Evolutionary conservation across 2,797 vertebrate species (phyloP).

Genomic region (Spatula versicolor): DNA sequence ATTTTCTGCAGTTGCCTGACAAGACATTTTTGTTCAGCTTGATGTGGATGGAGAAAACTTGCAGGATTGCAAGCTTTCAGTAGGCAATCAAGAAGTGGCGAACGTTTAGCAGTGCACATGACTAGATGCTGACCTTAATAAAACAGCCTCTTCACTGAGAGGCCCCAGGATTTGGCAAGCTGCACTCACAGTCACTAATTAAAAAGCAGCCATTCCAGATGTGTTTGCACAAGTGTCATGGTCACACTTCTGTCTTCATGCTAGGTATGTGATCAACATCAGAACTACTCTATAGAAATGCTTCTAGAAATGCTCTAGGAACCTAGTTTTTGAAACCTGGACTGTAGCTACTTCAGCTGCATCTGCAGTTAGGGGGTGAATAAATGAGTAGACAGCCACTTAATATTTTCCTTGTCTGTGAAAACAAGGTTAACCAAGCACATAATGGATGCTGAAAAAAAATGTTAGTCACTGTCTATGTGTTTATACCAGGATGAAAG

Average conservation of each 20-base stretch:
- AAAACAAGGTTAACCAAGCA: not conserved
- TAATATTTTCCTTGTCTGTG: not conserved
- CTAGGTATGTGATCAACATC: not conserved
- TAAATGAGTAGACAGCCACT: not conserved
- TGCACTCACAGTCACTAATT: not conserved
- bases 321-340: not conserved
- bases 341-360: not conserved
- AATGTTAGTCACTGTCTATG: not conserved
- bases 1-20: not conserved
- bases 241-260: constrained; percentile 16
- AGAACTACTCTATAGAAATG: not conserved
- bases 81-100: not conserved
- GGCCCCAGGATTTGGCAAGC: not conserved
- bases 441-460: not conserved
- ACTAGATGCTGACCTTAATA: not conserved
- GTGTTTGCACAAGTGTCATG: not conserved
- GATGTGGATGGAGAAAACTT: rapidly evolving
- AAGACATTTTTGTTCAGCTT: not conserved
- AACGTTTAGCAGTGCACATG: not conserved
- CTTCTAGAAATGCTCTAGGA: not conserved
- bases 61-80: not conserved
- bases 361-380: not conserved
- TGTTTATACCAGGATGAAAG: not conserved
- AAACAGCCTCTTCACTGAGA: not conserved
- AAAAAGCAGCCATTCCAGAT: not conserved